phyloP scores from a whole-genome alignment of 2,888 invertebrate genomes.

The Thysanoteuthis rhombus region DNA sequence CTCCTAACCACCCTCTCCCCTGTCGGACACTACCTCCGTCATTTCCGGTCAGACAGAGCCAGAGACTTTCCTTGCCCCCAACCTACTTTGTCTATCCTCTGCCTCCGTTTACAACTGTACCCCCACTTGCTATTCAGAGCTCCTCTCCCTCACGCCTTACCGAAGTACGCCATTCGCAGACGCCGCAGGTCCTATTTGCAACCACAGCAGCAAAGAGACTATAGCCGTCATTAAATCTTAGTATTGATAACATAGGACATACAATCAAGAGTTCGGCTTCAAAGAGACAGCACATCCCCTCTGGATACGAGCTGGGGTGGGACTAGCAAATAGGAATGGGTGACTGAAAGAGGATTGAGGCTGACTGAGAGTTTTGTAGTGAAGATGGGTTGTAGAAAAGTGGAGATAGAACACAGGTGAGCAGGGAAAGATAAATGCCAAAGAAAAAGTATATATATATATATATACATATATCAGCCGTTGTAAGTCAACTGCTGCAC shows the following conservation, averaged over 20 bases:
- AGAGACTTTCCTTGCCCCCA: not conserved
- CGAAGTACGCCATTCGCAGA: not conserved
- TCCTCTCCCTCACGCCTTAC: not conserved
- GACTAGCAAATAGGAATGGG: not conserved
- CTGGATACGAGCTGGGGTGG: not conserved
- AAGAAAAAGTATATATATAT: too few species aligned
- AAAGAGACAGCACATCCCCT: not conserved
- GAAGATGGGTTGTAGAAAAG: not conserved
- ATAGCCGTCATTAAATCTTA: conserved; percentile 1
- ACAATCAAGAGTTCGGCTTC: not conserved
- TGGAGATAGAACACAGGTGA: not conserved
- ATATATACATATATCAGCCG: too few species aligned
- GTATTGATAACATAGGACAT: not conserved
- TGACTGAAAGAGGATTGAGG: not conserved
- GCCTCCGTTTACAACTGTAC: not conserved
- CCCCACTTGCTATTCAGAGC: too few species aligned
- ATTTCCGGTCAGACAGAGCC: not conserved
- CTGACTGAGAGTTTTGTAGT: not conserved
- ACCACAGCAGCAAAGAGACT: not conserved
- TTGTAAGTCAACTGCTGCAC: too few species aligned
- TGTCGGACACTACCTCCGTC: not conserved
- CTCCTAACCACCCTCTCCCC: not conserved
- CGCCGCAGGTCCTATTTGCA: not conserved
- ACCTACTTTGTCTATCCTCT: not conserved
- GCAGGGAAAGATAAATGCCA: not conserved